Percentiles rank a stretch among this genome's conserved stretches.
phyloP scores from a whole-genome alignment of 2,797 vertebrate genomes.

The Acipenser oxyrinchus region DNA sequence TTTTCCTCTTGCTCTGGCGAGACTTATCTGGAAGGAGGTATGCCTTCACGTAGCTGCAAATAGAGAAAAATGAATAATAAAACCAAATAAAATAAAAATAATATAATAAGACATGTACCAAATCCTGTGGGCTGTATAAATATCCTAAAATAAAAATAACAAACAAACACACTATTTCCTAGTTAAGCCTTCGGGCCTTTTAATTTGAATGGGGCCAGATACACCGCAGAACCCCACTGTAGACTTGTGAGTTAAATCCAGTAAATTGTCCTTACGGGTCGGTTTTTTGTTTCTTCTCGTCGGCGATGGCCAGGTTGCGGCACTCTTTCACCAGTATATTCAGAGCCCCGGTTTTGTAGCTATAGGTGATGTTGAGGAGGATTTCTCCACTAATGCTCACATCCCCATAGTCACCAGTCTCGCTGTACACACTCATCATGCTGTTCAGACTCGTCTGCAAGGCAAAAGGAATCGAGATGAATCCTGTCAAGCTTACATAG shows the following conservation, averaged over 20 bases:
- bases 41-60: constrained; percentile 84
- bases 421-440: constrained; percentile 91
- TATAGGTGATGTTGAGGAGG: constrained; percentile 82
- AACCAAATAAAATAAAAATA: background rate
- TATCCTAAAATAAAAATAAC: too few relatives aligned
- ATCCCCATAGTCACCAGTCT: constrained; percentile 92
- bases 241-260: too few relatives aligned
- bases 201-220: too few relatives aligned
- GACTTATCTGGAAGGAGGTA: constrained; percentile 93
- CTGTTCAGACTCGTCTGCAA: constrained; percentile 93
- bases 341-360: constrained; percentile 92
- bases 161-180: too few relatives aligned
- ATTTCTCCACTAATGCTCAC: constrained; percentile 89
- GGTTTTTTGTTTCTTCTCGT: constrained; percentile 86
- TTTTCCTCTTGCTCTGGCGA: constrained; percentile 92
- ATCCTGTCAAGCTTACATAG: too few relatives aligned
- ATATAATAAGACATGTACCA: too few relatives aligned
- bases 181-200: too few relatives aligned
- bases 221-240: too few relatives aligned
- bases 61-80: constrained; percentile 5
- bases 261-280: constrained; percentile 71
- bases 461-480: constrained; percentile 11
- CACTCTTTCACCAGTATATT: constrained; percentile 86
- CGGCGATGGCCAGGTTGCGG: constrained; percentile 83
- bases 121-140: too few relatives aligned